phyloP scores from a whole-genome alignment of 1,140 invertebrate genomes.

The Sesamia nonagrioides region DNA sequence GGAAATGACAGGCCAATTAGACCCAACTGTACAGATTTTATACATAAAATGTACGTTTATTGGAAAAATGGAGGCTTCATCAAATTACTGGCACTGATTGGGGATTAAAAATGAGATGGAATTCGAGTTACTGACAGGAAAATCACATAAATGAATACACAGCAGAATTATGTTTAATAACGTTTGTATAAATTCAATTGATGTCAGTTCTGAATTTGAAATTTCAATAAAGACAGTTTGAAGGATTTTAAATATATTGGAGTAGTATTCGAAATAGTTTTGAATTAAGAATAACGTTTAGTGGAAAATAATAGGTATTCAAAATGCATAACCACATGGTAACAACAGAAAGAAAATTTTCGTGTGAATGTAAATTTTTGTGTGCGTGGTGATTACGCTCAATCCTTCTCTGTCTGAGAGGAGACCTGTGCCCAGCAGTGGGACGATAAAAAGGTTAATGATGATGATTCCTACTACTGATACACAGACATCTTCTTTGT shows the following conservation, averaged over 20 bases:
- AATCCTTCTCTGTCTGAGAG: too few relatives aligned
- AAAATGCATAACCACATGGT: too few relatives aligned
- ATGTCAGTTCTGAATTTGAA: slow-evolving; percentile 1
- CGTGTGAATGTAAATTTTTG: too few relatives aligned
- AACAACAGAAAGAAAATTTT: too few relatives aligned
- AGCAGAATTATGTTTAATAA: background rate
- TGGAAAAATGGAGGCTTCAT: slow-evolving; percentile 12
- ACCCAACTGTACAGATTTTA: background rate
- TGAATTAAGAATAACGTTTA: background rate
- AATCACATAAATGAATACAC: background rate
- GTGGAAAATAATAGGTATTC: too few relatives aligned
- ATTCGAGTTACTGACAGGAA: background rate
- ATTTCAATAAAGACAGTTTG: slow-evolving; percentile 6
- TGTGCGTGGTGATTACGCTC: too few relatives aligned
- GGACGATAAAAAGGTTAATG: too few relatives aligned
- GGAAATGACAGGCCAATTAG: slow-evolving; percentile 38
- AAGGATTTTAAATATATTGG: background rate
- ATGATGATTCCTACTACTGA: too few relatives aligned
- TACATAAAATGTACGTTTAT: background rate
- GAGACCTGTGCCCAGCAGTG: too few relatives aligned
- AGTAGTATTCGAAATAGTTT: background rate
- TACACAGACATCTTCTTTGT: too few relatives aligned
- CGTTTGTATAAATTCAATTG: slow-evolving; percentile 5
- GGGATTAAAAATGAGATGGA: background rate
- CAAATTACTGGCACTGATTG: background rate